Percentiles rank a stretch among this genome's conserved stretches.
Evolutionary conservation across 2,797 vertebrate genomes (phyloP).

Genomic region (Agapornis canus): DNA sequence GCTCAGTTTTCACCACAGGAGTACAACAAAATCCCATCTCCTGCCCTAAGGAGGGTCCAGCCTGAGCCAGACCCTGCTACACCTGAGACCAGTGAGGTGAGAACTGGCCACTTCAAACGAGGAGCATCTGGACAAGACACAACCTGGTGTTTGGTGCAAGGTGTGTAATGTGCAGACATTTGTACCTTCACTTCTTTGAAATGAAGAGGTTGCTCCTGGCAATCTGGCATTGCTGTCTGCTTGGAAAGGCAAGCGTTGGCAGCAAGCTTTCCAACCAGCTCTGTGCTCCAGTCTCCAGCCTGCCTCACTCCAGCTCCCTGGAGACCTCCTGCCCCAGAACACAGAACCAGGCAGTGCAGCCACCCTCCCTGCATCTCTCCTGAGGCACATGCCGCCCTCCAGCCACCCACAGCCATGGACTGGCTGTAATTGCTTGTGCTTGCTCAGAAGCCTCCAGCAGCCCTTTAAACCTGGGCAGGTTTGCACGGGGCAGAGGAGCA

Average conservation of each 20-base stretch:
- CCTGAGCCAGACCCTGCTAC: neutral
- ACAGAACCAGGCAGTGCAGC: neutral
- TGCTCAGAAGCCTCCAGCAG: neutral
- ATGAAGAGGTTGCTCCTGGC: neutral
- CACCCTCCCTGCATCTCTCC: neutral
- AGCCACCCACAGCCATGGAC: neutral
- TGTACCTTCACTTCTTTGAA: neutral
- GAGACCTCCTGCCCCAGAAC: too few species aligned
- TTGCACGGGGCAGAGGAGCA: accelerated
- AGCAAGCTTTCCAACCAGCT: neutral
- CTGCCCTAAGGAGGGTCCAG: neutral
- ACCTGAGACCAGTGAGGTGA: neutral
- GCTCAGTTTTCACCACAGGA: accelerated
- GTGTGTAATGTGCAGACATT: neutral
- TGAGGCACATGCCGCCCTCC: accelerated
- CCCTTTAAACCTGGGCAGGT: neutral
- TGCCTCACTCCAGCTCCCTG: neutral
- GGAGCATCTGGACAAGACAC: neutral
- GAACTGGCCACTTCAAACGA: neutral
- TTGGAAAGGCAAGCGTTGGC: neutral
- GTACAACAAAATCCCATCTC: neutral
- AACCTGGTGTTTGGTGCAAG: neutral
- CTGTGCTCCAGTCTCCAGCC: neutral
- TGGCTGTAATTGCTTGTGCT: accelerated
- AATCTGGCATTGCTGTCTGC: neutral